Conservation (phyloP, 2,113 vertebrate species). For the Dasypus novemcinctus region DNA sequence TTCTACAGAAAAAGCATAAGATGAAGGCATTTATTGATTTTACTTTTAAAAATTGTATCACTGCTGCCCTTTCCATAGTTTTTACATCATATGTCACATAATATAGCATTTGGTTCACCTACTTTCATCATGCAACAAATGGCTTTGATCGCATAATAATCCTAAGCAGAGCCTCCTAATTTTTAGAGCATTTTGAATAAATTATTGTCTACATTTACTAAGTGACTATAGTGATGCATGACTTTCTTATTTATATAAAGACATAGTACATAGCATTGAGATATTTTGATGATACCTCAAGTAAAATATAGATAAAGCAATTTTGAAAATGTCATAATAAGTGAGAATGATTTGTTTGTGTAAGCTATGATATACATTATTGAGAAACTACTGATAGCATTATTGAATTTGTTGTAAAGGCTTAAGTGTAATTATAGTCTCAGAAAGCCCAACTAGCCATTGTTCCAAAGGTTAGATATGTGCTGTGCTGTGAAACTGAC, state of each 20-base stretch:
- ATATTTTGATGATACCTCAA: constrained; percentile 26
- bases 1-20: not conserved
- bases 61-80: not conserved
- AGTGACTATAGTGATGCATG: not conserved
- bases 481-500: not conserved
- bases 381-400: constrained; percentile 6
- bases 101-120: not conserved
- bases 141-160: not conserved
- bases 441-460: not conserved
- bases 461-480: constrained; percentile 7
- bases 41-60: not conserved
- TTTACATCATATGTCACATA: not conserved
- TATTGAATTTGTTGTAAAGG: not conserved
- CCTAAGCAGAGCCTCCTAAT: constrained; percentile 16
- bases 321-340: constrained; percentile 26
- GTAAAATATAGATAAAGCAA: constrained; percentile 35
- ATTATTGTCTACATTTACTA: constrained; percentile 7
- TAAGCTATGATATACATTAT: not conserved
- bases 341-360: not conserved
- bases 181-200: constrained; percentile 37
- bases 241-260: not conserved
- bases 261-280: not conserved
- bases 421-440: not conserved
- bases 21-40: not conserved
- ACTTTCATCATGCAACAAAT: constrained; percentile 5